Evolutionary conservation across 2,797 vertebrate species (phyloP).

Genomic region (Nannoperca australis): DNA sequence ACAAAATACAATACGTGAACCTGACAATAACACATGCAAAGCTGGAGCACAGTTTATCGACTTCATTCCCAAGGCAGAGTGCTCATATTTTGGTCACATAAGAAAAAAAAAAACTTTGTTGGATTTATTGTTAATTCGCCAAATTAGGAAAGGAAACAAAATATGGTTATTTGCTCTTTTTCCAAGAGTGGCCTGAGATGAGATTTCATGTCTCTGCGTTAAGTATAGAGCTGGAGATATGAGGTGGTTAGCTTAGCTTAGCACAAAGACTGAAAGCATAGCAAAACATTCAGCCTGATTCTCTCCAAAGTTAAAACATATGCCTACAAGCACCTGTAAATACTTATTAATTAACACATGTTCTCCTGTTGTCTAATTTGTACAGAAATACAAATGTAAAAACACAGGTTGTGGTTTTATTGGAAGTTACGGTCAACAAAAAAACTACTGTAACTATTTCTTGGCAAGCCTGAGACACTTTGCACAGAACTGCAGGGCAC

Average conservation of each 20-base stretch:
- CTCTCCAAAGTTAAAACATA: background rate
- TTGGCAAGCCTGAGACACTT: background rate
- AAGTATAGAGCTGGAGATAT: too few species aligned
- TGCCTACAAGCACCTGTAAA: background rate
- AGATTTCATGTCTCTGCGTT: background rate
- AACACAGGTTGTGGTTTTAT: background rate
- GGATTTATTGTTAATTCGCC: conserved; percentile 2
- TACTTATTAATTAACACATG: background rate
- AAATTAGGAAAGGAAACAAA: background rate
- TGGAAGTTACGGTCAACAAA: background rate
- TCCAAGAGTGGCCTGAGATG: background rate
- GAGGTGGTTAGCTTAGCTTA: background rate
- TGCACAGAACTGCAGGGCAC: background rate
- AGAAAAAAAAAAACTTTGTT: background rate
- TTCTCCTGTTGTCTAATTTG: background rate
- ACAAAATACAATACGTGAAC: conserved; percentile 2
- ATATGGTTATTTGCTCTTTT: background rate
- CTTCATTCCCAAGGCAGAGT: background rate
- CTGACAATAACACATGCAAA: background rate
- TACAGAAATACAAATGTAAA: background rate
- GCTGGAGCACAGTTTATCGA: background rate
- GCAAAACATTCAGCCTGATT: background rate
- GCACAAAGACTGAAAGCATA: background rate
- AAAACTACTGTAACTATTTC: background rate
- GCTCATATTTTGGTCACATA: background rate